These are phyloP conservation scores for Clarias pachynema DNA, from an alignment of 2,797 vertebrate genomes.

Conservation along the genomic window DNA sequence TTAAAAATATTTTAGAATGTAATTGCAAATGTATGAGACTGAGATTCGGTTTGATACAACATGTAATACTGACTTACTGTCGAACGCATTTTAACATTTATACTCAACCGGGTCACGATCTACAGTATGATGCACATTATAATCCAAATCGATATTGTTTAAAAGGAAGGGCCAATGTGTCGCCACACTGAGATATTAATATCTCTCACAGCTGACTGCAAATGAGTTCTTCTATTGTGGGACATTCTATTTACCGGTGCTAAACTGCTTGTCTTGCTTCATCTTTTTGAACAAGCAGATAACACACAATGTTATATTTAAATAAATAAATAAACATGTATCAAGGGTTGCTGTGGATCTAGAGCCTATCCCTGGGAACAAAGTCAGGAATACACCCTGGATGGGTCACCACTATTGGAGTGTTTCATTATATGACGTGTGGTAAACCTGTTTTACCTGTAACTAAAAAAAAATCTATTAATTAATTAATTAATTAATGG, in stretches of 20 bases:
- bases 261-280: not conserved
- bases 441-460: not conserved
- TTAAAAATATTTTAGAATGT: not conserved
- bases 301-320: not conserved
- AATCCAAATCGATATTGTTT: not conserved
- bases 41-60: not conserved
- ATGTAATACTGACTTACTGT: not conserved
- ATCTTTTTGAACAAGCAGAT: not conserved
- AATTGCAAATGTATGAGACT: not conserved
- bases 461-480: not conserved
- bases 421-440: not conserved
- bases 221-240: not conserved
- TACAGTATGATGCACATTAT: not conserved
- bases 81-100: not conserved
- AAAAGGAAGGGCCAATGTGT: not conserved
- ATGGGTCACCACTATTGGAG: not conserved
- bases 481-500: too few species aligned
- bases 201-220: conserved; percentile 6
- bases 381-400: not conserved
- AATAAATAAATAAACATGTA: not conserved
- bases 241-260: conserved; percentile 11
- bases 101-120: too few species aligned
- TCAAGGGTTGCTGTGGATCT: not conserved
- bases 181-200: conserved; percentile 14
- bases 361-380: not conserved